A percentile compares a stretch with the other conserved stretches of the same genome.
phyloP scores from a whole-genome alignment of 2,113 vertebrate species.

The Tricholaema leucomelas region DNA sequence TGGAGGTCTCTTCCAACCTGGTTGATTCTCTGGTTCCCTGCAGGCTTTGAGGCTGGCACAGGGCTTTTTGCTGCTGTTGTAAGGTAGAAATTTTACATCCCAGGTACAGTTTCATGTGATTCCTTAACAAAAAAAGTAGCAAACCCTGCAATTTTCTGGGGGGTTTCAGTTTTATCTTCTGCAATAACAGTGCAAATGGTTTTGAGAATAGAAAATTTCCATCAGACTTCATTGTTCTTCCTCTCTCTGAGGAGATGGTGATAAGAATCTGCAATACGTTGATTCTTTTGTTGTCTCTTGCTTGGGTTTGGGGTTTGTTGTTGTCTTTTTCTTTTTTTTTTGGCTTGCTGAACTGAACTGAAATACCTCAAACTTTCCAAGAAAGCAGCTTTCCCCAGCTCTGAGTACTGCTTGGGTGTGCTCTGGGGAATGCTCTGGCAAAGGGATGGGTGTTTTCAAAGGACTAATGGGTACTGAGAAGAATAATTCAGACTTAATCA shows the following conservation, averaged over 20 bases:
- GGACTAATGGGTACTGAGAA: background rate
- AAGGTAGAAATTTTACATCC: background rate
- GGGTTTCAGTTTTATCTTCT: background rate
- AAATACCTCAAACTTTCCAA: background rate
- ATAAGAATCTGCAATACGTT: background rate
- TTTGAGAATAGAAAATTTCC: background rate
- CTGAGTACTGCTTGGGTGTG: background rate
- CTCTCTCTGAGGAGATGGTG: background rate
- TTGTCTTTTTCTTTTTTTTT: background rate
- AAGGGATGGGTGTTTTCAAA: background rate
- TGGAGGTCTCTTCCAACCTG: too few relatives aligned
- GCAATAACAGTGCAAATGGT: background rate
- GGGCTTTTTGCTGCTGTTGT: background rate
- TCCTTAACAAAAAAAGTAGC: background rate
- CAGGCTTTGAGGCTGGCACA: background rate
- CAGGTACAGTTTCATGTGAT: background rate
- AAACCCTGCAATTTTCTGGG: background rate
- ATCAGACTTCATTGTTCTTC: background rate
- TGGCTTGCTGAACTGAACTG: background rate
- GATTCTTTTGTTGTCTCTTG: slow-evolving; percentile 1
- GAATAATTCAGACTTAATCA: slow-evolving; percentile 32
- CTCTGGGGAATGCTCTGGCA: background rate
- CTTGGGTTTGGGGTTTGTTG: background rate
- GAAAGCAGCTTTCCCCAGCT: background rate
- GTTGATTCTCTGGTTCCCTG: too few relatives aligned